phyloP scores from a whole-genome alignment of 2,113 vertebrate species.

The western clawed frog (Xenopus tropicalis) region DNA sequence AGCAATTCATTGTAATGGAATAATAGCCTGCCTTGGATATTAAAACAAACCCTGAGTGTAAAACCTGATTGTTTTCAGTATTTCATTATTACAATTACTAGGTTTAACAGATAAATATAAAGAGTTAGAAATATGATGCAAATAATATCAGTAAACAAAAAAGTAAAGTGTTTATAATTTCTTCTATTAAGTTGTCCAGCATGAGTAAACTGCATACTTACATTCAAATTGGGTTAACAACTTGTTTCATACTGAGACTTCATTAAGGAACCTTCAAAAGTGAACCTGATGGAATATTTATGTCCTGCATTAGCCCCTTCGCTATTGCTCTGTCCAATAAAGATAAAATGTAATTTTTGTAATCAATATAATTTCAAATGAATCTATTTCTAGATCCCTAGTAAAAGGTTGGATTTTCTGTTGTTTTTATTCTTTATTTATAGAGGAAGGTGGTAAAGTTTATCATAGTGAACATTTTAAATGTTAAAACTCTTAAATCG shows the following conservation, averaged over 20 bases:
- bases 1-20: neutral
- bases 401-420: neutral
- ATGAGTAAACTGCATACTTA: neutral
- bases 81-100: neutral
- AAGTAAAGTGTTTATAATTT: neutral
- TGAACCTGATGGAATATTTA: neutral
- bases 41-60: neutral
- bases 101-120: neutral
- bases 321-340: neutral
- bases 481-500: no score
- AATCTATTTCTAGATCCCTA: neutral
- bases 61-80: conserved; percentile 2
- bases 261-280: neutral
- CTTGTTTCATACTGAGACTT: conserved; percentile 7
- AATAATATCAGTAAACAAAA: neutral
- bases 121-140: neutral
- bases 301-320: neutral
- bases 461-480: no score
- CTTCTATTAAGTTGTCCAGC: neutral
- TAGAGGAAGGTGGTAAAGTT: no score
- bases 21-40: neutral
- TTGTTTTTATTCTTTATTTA: no score
- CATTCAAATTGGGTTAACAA: neutral
- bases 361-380: neutral
- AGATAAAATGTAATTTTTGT: neutral